Evolutionary conservation across 1,140 invertebrate species (phyloP), one percentile per base, ranked within the genome.

Genomic region (Drosophila takahashii): DNA sequence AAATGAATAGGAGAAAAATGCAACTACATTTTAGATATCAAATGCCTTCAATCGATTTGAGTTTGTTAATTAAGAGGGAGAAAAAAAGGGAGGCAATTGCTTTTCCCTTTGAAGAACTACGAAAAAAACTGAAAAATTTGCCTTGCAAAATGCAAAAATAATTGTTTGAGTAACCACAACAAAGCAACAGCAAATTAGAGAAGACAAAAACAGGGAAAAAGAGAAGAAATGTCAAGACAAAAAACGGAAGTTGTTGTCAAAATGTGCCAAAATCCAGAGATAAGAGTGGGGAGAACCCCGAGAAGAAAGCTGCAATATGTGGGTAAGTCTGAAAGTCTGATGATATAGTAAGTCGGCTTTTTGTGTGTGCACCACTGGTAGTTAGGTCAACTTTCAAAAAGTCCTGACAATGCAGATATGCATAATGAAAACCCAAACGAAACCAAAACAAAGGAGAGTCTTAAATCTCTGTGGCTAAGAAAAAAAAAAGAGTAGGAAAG

Each of bases 91-190:
- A 59, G 54, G 45, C 32, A 45, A 27, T 69, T 70, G 26, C 47
- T 54, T 69, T 70, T 10, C 59, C 50, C 64, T 67, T 56, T 37
- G n/a, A n/a, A n/a, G 15, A 39, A 34, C 36, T 26, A 13, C 29
- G 39, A 62, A 34, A 42, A 77, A 61, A 50, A 9, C 15, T n/a
- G 13, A 3, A 29, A 64, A 69, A 50, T 34, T 58, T 73, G 57
- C 56, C 62, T 65, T 60, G 65, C 52, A 74, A 67, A 81, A 81
- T 83, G 79, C 70, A 66, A 59, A 75, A 83, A 83, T 83, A 83
- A 83, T 83, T 78, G 79, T 60, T 81, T 60, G 56, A 78, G 62
- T 51, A 69, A 75, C 79, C 79, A 73, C 77, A 79, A 60, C 79
- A 83, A 78, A 83, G 75, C 42, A 39, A 65, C 27, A 47, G 39